Evolutionary conservation across 2,113 vertebrate species (phyloP), one percentile per base, ranked within the genome.

Genomic region (Coreoperca whiteheadi): DNA sequence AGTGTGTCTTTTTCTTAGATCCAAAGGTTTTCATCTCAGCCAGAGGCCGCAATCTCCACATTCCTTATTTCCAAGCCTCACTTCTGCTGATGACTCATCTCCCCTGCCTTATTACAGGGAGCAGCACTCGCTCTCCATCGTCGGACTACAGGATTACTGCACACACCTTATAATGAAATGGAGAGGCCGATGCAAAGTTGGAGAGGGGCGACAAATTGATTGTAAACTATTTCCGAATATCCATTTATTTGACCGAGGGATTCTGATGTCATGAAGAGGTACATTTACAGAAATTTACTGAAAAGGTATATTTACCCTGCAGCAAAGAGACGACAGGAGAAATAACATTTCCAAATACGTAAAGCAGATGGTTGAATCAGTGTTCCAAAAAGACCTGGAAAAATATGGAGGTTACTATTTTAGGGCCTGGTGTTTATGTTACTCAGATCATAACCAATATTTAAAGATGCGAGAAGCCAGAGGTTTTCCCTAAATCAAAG

Each of bases 1-100:
- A 82, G 74, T 79, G 82, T 81, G 91, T 89, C 93, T 95, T 91
- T 92, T 0, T 15, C 81, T 91, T 88, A 89, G 83, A 78, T 96
- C 93, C 91, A 96, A 94, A 95, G 96, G 96, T 96, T 96, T 95
- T 97, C 93, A 94, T 92, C 95, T 96, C 96, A 88, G 89, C 90
- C 86, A 91, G 89, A 95, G 96, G 95, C 93, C 94, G 88, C 95
- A 84, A 82, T 90, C 86, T 91, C 77, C 87, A 84, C 87, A 92
- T 91, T 93, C 87, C 87, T 92, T 89, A 89, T 93, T 92, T 91
- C 89, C 83, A 80, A 93, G 87, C 89, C 86, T 90, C 81, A 80
- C 86, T 93, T 84, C 82, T 59, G 87, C 84, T 88, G 91, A 95
- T 97, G 96, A 98, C 94, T 97, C 97, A 98, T 94, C 83, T 86